Evolutionary conservation across 2,888 invertebrate species (phyloP), one percentile per base, ranked within the genome.

Genomic region (Melanostoma scalare): DNA sequence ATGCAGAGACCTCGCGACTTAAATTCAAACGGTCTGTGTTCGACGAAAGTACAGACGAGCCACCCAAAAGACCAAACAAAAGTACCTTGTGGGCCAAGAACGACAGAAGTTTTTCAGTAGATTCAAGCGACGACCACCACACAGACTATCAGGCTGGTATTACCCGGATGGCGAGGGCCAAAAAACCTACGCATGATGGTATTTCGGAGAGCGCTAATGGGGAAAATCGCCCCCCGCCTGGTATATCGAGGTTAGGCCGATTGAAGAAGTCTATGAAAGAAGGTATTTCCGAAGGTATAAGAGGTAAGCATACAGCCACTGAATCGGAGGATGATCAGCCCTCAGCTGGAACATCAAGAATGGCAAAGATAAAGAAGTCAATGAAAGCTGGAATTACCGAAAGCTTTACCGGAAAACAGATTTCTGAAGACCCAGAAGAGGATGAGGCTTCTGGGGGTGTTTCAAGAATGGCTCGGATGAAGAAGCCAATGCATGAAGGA

Each of bases 1-100:
- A 84, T 3, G 78, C 87, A 10, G 87, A 87, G 33, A 87, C 86
- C 36, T 67, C 9, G 36, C 85, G 74, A n/a, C 86, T 86, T 1
- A 88, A 89, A 0, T 42, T 86, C 4, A 74, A 74, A 4, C 69
- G 56, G 3, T 73, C 79, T 4, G 69, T 86, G 65, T 86, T 87
- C 0, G 86, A 85, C 5, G 85, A 86, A 6, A 86, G 79, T 31
- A 42, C 86, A 86, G 86, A 85, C 78, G 78, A 86, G 36, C 68
- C 74, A 9, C 86, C 86, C 5, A 69, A 82, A 38, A 85, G 68
- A 58, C 69, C 75, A 30, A 75, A 72, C 36, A 60, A 74, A 75
- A 87, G 86, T 61, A 65, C 73, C 4, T 67, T 86, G 6, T 86
- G 86, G 86, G 60, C 77, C 3, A 55, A 85, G 6, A 55, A 61